These are phyloP conservation scores for Ernsta delagoae DNA, from an alignment of 2,888 invertebrate genomes.

Conservation along the genomic window DNA sequence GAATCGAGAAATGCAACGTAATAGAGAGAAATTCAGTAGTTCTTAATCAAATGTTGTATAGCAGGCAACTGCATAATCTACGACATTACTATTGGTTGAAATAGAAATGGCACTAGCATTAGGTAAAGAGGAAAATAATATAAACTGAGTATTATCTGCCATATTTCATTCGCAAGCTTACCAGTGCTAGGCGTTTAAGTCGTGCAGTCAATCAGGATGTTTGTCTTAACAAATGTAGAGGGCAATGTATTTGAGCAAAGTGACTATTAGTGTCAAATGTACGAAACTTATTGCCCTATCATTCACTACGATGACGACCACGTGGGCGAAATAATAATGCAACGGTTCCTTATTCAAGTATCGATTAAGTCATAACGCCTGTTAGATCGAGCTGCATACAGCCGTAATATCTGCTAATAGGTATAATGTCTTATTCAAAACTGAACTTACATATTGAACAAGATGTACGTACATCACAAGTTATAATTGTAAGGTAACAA, in stretches of 20 bases:
- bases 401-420: constrained; percentile 31
- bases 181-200: constrained; percentile 5
- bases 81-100: not conserved
- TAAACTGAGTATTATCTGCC: not conserved
- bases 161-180: constrained; percentile 16
- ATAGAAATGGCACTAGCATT: too few relatives aligned
- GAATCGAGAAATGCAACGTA: constrained; percentile 12
- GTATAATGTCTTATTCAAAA: too few relatives aligned
- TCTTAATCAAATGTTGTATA: not conserved
- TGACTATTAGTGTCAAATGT: constrained; percentile 36
- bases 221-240: constrained; percentile 30
- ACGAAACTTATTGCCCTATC: constrained; percentile 34
- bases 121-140: not conserved
- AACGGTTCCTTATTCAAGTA: constrained; percentile 33
- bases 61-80: not conserved
- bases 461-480: too few relatives aligned
- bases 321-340: constrained; percentile 36
- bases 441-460: too few relatives aligned
- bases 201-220: constrained; percentile 32
- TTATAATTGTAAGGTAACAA: too few relatives aligned
- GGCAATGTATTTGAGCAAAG: constrained; percentile 31
- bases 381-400: constrained; percentile 26
- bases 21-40: constrained; percentile 1
- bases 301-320: constrained; percentile 34
- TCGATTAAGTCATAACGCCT: constrained; percentile 33